phyloP scores from a whole-genome alignment of 92 coral and sea anemone species.

The Pocillopora meandrina region DNA sequence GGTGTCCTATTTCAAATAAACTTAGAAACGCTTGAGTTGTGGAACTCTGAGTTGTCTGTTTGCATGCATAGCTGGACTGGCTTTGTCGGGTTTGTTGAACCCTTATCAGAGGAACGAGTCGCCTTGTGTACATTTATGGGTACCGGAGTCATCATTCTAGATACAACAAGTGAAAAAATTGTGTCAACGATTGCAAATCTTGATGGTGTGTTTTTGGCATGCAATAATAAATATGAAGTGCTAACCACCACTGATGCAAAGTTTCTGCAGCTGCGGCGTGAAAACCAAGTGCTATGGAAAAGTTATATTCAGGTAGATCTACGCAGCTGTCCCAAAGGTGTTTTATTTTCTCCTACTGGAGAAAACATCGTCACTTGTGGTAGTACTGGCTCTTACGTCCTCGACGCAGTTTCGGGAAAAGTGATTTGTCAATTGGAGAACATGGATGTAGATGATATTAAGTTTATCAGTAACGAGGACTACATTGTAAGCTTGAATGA shows the following conservation, averaged over 20 bases:
- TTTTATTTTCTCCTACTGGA: neutral
- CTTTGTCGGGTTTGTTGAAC: neutral
- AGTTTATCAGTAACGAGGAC: neutral
- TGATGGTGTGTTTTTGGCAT: neutral
- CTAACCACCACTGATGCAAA: neutral
- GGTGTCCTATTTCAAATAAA: too few relatives aligned
- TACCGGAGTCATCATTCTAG: neutral
- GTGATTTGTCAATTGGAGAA: too few relatives aligned
- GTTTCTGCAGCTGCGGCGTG: neutral
- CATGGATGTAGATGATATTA: too few relatives aligned
- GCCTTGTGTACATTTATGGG: neutral
- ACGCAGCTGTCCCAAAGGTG: neutral
- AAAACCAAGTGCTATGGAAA: neutral
- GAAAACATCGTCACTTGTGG: neutral
- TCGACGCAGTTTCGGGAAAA: neutral
- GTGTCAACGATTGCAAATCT: neutral
- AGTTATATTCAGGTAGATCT: neutral
- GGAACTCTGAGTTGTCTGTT: too few relatives aligned
- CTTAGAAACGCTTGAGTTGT: neutral
- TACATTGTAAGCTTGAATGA: neutral
- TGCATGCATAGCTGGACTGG: too few relatives aligned
- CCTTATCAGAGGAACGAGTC: constrained; percentile 24
- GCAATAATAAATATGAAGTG: neutral
- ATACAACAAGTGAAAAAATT: neutral
- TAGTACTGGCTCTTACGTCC: neutral